Percentiles rank a stretch among this genome's conserved stretches.
Conservation (phyloP, 2,113 vertebrate species). For the Lathamus discolor region DNA sequence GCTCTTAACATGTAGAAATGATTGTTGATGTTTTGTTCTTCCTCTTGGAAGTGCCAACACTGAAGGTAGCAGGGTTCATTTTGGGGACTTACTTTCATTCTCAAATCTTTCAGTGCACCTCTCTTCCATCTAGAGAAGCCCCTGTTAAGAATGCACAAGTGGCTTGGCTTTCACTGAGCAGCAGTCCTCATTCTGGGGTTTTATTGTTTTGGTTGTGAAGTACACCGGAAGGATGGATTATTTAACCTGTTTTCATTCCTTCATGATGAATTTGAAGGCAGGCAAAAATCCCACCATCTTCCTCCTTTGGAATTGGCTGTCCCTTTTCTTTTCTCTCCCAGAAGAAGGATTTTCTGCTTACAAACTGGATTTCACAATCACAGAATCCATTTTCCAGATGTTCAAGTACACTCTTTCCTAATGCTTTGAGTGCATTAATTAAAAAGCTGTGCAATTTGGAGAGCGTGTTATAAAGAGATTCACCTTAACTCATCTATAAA, state of each 20-base stretch:
- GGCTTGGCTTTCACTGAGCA: not conserved
- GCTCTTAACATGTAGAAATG: not conserved
- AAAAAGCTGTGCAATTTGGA: not conserved
- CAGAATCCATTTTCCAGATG: slow-evolving; percentile 20
- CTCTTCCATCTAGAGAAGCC: not conserved
- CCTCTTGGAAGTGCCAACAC: not conserved
- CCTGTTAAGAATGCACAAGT: not conserved
- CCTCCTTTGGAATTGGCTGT: not conserved
- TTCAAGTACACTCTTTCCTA: not conserved
- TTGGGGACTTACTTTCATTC: not conserved
- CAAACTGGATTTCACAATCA: slow-evolving; percentile 31
- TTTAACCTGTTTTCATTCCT: not conserved
- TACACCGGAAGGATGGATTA: not conserved
- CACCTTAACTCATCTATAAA: not conserved
- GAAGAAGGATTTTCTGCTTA: not conserved
- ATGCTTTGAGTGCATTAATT: not conserved
- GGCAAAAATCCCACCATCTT: not conserved
- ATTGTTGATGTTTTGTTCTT: not conserved
- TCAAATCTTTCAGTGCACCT: not conserved
- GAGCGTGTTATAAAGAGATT: not conserved
- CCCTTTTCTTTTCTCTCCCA: slow-evolving; percentile 6
- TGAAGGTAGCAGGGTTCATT: not conserved
- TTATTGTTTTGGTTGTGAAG: not conserved
- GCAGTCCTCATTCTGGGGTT: not conserved
- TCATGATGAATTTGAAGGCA: not conserved